Base-by-base conservation (phyloP, 2,113 vertebrate genomes). In the Platycercus adscitus region DNA sequence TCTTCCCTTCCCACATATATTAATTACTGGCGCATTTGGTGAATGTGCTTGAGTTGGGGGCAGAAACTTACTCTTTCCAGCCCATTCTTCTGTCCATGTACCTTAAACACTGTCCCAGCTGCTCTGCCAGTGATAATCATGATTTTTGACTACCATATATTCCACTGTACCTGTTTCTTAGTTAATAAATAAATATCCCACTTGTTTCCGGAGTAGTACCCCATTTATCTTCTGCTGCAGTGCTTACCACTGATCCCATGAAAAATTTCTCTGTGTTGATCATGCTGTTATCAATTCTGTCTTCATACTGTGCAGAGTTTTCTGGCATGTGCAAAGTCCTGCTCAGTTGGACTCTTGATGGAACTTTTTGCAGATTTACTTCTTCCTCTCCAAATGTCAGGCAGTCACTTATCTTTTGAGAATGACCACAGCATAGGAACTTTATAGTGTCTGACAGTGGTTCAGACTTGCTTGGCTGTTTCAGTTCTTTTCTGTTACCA, bases 141-240 rank as follows among this genome's bases (percentile, higher is more conserved):
- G 43, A 3, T 46, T 95, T 95, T 92, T 81, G 53, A 41, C 41
- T 81, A 31, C 68, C n/a, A 66, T 49, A 44, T 5, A 70, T 92
- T 70, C 26, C 10, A 78, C 10, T 33, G 37, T 50, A 70, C 12
- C 28, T 73, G 10, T 66, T 94, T 92, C 35, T 39, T 20, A 83
- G 25, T 53, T 81, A 84, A 56, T 65, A 86, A 92, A 84, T 63
- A 78, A 73, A 37, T 73, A 25, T 7, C 91, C 17, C 10, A 69
- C 76, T 90, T 95, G 8, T 88, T 93, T 90, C 23, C 46, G 49
- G 41, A 44, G 11, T 65, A 81, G 64, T 20, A 91, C 10, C 3
- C 37, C 60, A 53, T 91, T 86, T 50, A 53, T 81, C 61, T 83
- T 58, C 52, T 80, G 44, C 49, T 83, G 35, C 10, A 69, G 8